Evolutionary conservation across 2,888 invertebrate species (phyloP).

Genomic region (Chaitophorus viminalis): DNA sequence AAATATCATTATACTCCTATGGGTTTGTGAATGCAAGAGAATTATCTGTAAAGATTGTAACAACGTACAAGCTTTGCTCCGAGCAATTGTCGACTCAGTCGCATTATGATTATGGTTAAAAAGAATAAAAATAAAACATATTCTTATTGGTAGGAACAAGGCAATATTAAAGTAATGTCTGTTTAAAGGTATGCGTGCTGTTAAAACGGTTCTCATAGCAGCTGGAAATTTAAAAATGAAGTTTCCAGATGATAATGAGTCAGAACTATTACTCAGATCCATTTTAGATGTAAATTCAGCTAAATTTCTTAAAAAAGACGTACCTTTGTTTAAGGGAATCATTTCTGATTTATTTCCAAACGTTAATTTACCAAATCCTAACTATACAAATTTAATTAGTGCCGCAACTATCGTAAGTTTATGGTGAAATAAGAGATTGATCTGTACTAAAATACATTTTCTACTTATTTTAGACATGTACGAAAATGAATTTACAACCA

Average conservation of each 20-base stretch:
- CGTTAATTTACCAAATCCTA: slow-evolving; percentile 67
- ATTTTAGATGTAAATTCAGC: slow-evolving; percentile 92
- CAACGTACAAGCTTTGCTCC: slow-evolving; percentile 83
- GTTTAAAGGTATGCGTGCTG: slow-evolving; percentile 77
- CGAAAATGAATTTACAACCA: slow-evolving; percentile 77
- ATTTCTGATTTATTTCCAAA: slow-evolving; percentile 92
- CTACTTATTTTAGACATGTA: slow-evolving; percentile 69
- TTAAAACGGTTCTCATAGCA: slow-evolving; percentile 86
- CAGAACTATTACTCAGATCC: slow-evolving; percentile 82
- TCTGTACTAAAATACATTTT: not conserved
- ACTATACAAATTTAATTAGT: slow-evolving; percentile 31
- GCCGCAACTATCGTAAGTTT: slow-evolving; percentile 38
- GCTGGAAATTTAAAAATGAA: slow-evolving; percentile 84
- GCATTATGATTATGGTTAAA: slow-evolving; percentile 83
- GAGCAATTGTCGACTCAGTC: slow-evolving; percentile 86
- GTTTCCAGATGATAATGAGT: slow-evolving; percentile 81
- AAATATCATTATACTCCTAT: slow-evolving; percentile 85
- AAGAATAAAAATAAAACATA: not conserved
- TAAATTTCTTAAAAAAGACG: slow-evolving; percentile 89
- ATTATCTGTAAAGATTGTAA: slow-evolving; percentile 84
- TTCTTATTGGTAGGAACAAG: not conserved
- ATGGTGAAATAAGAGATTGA: not conserved
- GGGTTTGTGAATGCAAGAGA: slow-evolving; percentile 81
- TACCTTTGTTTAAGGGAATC: slow-evolving; percentile 83
- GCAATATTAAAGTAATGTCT: not conserved